These are phyloP conservation scores for Choristoneura fumiferana DNA, from an alignment of 1,140 invertebrate species.

Conservation along the genomic window DNA sequence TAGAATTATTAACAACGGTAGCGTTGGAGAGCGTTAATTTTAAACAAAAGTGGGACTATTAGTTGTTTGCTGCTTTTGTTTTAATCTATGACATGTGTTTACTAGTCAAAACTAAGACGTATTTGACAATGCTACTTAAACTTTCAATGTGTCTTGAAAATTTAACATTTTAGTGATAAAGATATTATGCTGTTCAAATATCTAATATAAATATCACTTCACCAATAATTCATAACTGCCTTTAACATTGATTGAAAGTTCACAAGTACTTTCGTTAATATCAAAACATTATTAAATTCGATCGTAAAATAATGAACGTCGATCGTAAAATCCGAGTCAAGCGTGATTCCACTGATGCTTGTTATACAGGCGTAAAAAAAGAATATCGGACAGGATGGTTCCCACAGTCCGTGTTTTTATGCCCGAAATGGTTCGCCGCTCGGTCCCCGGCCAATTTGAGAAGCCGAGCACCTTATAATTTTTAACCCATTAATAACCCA, in stretches of 20 bases:
- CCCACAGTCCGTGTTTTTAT: slow-evolving; percentile 36
- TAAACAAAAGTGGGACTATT: slow-evolving; percentile 5
- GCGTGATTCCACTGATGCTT: slow-evolving; percentile 29
- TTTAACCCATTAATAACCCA: slow-evolving; percentile 38
- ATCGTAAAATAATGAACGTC: slow-evolving; percentile 35
- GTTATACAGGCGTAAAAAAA: slow-evolving; percentile 28
- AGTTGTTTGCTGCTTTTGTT: slow-evolving; percentile 1
- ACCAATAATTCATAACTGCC: too few relatives aligned
- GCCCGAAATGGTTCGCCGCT: slow-evolving; percentile 29
- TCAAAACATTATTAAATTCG: slow-evolving; percentile 30
- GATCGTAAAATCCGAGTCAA: slow-evolving; percentile 8
- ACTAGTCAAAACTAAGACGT: not conserved
- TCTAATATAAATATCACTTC: too few relatives aligned
- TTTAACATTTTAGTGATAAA: not conserved
- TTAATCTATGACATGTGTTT: not conserved
- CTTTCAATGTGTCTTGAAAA: not conserved
- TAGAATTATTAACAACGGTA: slow-evolving; percentile 13
- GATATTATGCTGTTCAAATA: too few relatives aligned
- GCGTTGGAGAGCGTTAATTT: slow-evolving; percentile 10
- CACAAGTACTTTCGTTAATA: slow-evolving; percentile 14
- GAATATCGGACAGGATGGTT: slow-evolving; percentile 35
- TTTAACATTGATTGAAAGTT: too few relatives aligned
- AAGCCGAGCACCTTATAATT: slow-evolving; percentile 38
- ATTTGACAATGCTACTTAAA: not conserved
- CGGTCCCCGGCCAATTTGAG: slow-evolving; percentile 36